Conservation (phyloP, 2,797 vertebrate species). For the Peromyscus eremicus region DNA sequence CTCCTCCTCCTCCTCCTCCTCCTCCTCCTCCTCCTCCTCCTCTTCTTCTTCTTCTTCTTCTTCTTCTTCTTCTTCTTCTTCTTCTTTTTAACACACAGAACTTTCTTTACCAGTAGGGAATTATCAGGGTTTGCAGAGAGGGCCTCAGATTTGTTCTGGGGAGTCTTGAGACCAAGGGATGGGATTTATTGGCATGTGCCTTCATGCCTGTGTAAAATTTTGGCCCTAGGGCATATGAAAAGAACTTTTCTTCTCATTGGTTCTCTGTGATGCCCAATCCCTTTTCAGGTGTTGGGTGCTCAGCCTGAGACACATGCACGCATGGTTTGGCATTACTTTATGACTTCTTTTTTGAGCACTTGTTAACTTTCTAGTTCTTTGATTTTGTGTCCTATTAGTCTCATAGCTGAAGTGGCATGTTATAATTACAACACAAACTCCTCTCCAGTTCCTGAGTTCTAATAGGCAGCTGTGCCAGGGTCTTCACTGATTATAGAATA, state of each 20-base stretch:
- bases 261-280: background rate
- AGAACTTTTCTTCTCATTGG: background rate
- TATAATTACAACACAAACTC: background rate
- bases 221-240: background rate
- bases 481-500: background rate
- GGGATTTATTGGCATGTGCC: background rate
- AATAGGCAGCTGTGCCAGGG: background rate
- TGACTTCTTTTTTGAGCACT: background rate
- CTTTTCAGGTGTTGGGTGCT: slow-evolving; percentile 14
- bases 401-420: background rate
- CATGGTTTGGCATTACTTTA: background rate
- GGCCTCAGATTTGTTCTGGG: slow-evolving; percentile 21
- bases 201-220: background rate
- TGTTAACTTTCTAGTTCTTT: background rate
- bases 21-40: too few species aligned
- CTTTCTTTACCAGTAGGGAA: background rate
- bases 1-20: too few species aligned
- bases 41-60: background rate
- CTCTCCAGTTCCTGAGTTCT: background rate
- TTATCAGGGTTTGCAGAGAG: background rate
- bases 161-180: background rate
- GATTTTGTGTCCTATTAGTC: background rate
- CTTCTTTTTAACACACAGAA: background rate
- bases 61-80: too few species aligned
- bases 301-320: background rate